These are phyloP conservation scores for Drosophila ezoana DNA, from an alignment of 2,888 invertebrate genomes.

Conservation along the genomic window DNA sequence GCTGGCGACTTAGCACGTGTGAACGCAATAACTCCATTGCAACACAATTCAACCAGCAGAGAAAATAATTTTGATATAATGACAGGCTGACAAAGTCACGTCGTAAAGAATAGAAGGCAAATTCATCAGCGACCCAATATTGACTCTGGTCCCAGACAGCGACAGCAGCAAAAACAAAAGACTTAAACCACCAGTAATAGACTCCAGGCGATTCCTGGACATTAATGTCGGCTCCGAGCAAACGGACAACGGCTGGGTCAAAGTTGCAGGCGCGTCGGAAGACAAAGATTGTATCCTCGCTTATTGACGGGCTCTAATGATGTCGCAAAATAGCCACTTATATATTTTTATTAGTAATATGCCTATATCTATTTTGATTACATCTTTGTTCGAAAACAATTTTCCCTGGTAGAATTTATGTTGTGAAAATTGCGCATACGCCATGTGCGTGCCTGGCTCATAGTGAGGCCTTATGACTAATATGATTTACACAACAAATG, in stretches of 20 bases:
- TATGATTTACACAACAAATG: slow-evolving; percentile 54
- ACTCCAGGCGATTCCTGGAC: slow-evolving; percentile 45
- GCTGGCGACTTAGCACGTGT: slow-evolving; percentile 57
- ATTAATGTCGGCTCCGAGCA: slow-evolving; percentile 23
- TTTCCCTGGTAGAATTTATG: slow-evolving; percentile 54
- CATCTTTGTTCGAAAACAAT: slow-evolving; percentile 57
- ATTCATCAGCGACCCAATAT: slow-evolving; percentile 72
- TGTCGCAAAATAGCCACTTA: slow-evolving; percentile 71
- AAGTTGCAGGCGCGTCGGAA: slow-evolving; percentile 3
- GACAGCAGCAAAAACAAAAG: slow-evolving; percentile 26
- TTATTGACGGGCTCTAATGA: slow-evolving; percentile 71
- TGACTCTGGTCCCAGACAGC: slow-evolving; percentile 48
- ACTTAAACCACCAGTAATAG: slow-evolving; percentile 42
- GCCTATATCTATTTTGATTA: slow-evolving; percentile 69
- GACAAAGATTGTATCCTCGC: slow-evolving; percentile 23
- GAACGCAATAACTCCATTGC: slow-evolving; percentile 55
- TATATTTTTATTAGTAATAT: slow-evolving; percentile 71
- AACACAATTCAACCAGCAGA: slow-evolving; percentile 65
- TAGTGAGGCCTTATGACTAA: slow-evolving; percentile 17
- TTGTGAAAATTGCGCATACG: slow-evolving; percentile 56
- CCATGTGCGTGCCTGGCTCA: slow-evolving; percentile 24
- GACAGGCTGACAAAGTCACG: slow-evolving; percentile 75
- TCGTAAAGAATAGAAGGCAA: slow-evolving; percentile 54
- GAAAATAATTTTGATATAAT: slow-evolving; percentile 74
- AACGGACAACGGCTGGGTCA: slow-evolving; percentile 18